Conservation (phyloP, 1,140 invertebrate genomes). For the Magallana angulata region DNA sequence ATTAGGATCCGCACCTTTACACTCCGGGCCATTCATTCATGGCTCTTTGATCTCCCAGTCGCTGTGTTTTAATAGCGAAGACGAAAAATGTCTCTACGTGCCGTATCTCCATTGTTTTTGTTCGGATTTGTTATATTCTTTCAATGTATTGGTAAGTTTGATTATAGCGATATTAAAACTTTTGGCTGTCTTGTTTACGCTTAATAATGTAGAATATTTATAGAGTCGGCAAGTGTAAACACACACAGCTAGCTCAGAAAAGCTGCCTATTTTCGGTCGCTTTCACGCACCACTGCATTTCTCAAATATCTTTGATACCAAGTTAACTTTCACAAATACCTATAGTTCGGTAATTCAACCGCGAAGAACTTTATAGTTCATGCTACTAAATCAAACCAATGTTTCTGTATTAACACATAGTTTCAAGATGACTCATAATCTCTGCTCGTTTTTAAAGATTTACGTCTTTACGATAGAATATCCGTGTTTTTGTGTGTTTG, state of each 20-base stretch:
- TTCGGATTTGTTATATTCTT: conserved; percentile 12
- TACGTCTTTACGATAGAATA: no score
- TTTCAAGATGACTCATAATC: no score
- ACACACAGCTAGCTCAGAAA: not conserved
- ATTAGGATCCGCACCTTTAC: conserved; percentile 29
- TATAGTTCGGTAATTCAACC: no score
- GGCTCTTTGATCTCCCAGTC: not conserved
- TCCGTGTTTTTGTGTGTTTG: not conserved
- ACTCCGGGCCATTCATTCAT: not conserved
- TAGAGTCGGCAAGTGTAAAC: not conserved
- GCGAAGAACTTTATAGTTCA: no score
- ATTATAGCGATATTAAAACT: no score
- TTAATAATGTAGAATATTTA: not conserved
- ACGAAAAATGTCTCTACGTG: not conserved
- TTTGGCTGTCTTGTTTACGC: no score
- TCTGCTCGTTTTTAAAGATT: no score
- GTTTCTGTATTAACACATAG: no score
- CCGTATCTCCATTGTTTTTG: not conserved
- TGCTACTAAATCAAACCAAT: no score
- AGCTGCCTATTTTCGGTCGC: conserved; percentile 8
- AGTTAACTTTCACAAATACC: not conserved
- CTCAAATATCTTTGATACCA: not conserved
- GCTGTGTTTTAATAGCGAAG: not conserved
- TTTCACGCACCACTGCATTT: not conserved
- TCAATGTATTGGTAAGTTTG: not conserved